Evolutionary conservation across 2,888 invertebrate genomes (phyloP).

Genomic region (Anarsia innoxiella): DNA sequence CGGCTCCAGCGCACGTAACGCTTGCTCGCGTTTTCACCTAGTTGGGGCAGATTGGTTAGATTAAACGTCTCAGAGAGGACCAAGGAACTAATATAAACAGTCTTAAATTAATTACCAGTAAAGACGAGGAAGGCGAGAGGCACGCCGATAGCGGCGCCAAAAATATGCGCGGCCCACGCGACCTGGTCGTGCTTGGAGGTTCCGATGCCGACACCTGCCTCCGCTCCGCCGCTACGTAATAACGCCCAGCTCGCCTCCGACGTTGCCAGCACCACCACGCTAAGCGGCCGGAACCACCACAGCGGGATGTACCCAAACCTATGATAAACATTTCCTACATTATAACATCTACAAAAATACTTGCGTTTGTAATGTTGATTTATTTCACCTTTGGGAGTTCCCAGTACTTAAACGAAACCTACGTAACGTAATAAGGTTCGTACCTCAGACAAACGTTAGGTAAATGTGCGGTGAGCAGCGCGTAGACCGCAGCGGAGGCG

Average conservation of each 20-base stretch:
- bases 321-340: too few relatives aligned
- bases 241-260: slow-evolving; percentile 76
- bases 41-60: too few relatives aligned
- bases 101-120: slow-evolving; percentile 51
- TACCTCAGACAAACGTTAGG: slow-evolving; percentile 83
- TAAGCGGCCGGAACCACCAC: slow-evolving; percentile 73
- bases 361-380: too few relatives aligned
- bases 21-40: slow-evolving; percentile 51
- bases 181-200: slow-evolving; percentile 56
- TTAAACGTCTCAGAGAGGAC: too few relatives aligned
- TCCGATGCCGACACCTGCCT: slow-evolving; percentile 16
- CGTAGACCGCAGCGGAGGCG: slow-evolving; percentile 93
- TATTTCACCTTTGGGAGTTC: too few relatives aligned
- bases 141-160: slow-evolving; percentile 80
- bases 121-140: slow-evolving; percentile 77
- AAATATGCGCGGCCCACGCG: slow-evolving; percentile 82
- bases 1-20: slow-evolving; percentile 27
- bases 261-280: slow-evolving; percentile 77
- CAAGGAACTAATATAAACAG: too few relatives aligned
- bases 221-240: slow-evolving; percentile 20
- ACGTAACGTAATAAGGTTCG: too few relatives aligned
- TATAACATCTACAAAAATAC: too few relatives aligned
- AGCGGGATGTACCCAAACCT: slow-evolving; percentile 62
- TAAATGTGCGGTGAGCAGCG: slow-evolving; percentile 89
- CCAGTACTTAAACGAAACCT: too few relatives aligned